These are phyloP conservation scores for Siphlonurus alternatus DNA, from an alignment of 2,888 invertebrate genomes.

Conservation along the genomic window DNA sequence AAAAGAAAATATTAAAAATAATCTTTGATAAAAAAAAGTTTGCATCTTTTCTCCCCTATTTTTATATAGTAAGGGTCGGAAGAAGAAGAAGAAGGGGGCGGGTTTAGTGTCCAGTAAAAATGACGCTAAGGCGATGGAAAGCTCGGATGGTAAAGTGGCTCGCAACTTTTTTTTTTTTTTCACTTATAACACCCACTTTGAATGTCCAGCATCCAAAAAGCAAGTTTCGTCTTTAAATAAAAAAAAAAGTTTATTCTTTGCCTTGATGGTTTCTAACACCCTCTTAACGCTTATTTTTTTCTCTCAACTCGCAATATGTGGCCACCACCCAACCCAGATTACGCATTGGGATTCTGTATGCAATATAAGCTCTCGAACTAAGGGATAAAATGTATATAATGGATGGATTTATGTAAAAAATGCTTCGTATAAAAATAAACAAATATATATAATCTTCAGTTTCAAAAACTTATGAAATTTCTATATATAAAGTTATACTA, in stretches of 20 bases:
- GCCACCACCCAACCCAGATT: too few species aligned
- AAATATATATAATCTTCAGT: too few species aligned
- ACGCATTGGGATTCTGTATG: too few species aligned
- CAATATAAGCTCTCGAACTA: too few species aligned
- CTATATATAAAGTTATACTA: too few species aligned
- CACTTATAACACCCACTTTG: too few species aligned
- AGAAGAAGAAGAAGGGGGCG: not conserved
- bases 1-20: not conserved
- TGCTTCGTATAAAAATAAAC: too few species aligned
- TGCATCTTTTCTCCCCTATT: not conserved
- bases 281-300: not conserved
- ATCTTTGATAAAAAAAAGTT: not conserved
- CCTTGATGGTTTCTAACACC: not conserved
- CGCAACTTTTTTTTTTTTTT: not conserved
- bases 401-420: too few species aligned
- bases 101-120: conserved; percentile 3
- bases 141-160: not conserved
- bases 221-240: not conserved
- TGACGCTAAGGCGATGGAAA: not conserved
- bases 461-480: too few species aligned
- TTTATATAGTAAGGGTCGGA: not conserved
- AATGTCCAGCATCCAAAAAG: not conserved
- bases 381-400: too few species aligned
- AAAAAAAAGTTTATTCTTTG: not conserved
- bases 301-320: too few species aligned